Base-by-base conservation (phyloP, 2,797 vertebrate genomes). In the Acipenser ruthenus region DNA sequence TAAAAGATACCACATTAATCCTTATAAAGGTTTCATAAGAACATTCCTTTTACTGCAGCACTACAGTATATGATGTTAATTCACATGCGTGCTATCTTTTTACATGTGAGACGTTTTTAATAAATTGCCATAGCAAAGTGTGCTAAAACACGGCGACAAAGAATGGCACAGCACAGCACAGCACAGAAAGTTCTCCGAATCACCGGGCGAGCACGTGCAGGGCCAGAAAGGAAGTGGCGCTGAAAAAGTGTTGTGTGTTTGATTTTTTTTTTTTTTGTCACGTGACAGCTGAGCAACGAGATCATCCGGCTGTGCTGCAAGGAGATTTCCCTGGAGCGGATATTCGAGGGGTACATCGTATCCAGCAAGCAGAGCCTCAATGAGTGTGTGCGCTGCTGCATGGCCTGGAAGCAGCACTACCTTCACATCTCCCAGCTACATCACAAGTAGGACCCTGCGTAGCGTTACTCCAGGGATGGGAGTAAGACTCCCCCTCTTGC, bases 231-330 rank as follows among this genome's bases (percentile, higher is more conserved):
- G 23, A 18, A 18, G 15, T n/a, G n/a, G n/a, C n/a, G n/a, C 3
- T 23, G 23, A 23, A 23, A 23, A 23, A 23, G 23, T 53, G 51
- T 53, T 48, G 60, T 18, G 47, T 18, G 13, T 8, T 10, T 8
- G 60, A 62, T 18, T 18, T 8, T 53, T 1, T 18, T 18, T 1
- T 53, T 53, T 8, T 53, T 8, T 3, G 8, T 8, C 51, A 8
- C 11, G 23, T 70, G 70, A 13, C 79, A 93, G 92, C 85, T 93
- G 86, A 93, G 90, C 83, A 92, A 90, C 70, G 91, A 93, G 80
- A 88, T 94, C 70, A 91, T 90, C 78, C 78, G 80, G 62, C 75
- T 88, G 72, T 90, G 90, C 80, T 88, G 87, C 72, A 83, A 77
- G 8, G 79, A 87, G 74, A 81, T 93, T 70, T 91, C 89, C 5